Evolutionary conservation across 2,888 invertebrate genomes (phyloP), one percentile per base, ranked within the genome.

Genomic region (Ephialtes manifestator): DNA sequence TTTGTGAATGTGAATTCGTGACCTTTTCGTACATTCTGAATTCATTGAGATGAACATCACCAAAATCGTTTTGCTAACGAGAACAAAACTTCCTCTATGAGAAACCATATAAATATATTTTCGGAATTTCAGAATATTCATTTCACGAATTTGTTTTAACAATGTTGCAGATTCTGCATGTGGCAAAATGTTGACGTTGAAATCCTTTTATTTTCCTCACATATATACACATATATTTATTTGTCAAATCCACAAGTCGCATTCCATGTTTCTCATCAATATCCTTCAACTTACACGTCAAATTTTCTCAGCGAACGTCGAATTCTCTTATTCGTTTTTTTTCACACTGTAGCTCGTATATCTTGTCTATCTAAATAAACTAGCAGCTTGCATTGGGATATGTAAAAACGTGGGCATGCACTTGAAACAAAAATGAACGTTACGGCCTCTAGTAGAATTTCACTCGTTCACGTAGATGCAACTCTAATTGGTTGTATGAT

Each of bases 371-470:
- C 55, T 74, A 46, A 28, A 65, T 80, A 65, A 72, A 65, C n/a
- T 10, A 51, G 18, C 51, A 5, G n/a, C n/a, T 18, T n/a, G n/a
- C 51, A 7, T 3, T 4, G 1, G 51, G 51, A n/a, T 51, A 39
- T 31, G 53, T 1, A 5, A 35, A 51, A 55, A 53, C 4, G 31
- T 20, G 31, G 24, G 24, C 24, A 24, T 24, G 24, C 2, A 24
- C 2, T 24, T 24, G 1, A 43, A 43, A 60, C 11, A 72, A 77
- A 67, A 77, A 71, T 63, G 67, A 58, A 72, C 72, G 39, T 81
- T 76, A 63, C 71, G 81, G 71, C 48, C 67, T 74, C 78, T 74
- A 82, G 74, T 78, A 43, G 20, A 20, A 43, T 48, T 63, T 60
- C 31, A 31, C 35, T 72, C 46, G 63, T 77, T 53, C 53, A 20